Evolutionary conservation across 2,113 vertebrate species (phyloP).

Genomic region (Hippocampus barbouri): DNA sequence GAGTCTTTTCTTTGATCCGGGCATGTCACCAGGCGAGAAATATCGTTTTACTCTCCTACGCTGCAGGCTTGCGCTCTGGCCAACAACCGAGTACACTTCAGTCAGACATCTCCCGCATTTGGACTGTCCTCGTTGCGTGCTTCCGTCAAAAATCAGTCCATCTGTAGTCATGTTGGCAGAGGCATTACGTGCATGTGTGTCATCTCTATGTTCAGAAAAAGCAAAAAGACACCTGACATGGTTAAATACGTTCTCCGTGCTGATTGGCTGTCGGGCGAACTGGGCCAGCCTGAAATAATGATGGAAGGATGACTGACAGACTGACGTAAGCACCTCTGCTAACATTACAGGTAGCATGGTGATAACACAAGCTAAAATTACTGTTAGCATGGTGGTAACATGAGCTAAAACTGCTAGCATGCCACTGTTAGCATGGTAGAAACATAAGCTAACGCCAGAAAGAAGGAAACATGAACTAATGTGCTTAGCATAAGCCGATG

Average conservation of each 20-base stretch:
- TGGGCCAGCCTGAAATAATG: too few relatives aligned
- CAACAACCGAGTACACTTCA: not conserved
- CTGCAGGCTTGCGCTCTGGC: not conserved
- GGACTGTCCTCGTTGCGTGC: not conserved
- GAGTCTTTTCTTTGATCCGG: not conserved
- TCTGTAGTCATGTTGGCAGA: too few relatives aligned
- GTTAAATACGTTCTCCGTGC: too few relatives aligned
- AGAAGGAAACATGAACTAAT: not conserved
- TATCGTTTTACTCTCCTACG: not conserved
- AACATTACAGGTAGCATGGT: too few relatives aligned
- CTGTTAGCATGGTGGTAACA: not conserved
- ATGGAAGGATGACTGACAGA: too few relatives aligned
- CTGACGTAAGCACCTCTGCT: too few relatives aligned
- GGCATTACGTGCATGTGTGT: too few relatives aligned
- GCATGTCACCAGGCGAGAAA: not conserved
- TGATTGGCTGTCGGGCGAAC: too few relatives aligned
- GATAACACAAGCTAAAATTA: not conserved
- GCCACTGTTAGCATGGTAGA: not conserved
- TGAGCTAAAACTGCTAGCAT: not conserved
- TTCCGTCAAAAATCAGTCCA: too few relatives aligned
- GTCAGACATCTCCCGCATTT: not conserved
- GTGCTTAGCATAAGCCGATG: not conserved
- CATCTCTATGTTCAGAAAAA: too few relatives aligned
- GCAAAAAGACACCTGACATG: too few relatives aligned
- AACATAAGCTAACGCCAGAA: not conserved